Evolutionary conservation across 2,113 vertebrate genomes (phyloP).

Genomic region (Oreochromis tanganicae): DNA sequence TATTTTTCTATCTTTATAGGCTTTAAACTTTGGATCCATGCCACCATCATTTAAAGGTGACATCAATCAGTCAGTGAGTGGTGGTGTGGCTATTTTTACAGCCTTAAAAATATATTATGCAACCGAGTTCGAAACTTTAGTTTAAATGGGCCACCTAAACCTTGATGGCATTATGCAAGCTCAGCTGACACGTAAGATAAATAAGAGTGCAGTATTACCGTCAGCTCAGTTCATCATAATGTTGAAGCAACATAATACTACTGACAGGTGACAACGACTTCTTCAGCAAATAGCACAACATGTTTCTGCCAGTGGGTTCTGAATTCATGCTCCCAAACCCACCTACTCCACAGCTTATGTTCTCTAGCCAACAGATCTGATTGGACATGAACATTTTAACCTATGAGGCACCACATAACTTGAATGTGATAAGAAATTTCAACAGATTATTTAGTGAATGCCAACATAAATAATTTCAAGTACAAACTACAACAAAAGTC

Average conservation of each 20-base stretch:
- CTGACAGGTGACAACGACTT: not conserved
- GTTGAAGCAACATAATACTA: not conserved
- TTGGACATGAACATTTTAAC: not conserved
- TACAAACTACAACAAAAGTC: not conserved
- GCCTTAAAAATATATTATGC: not conserved
- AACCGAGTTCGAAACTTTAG: not conserved
- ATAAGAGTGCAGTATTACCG: not conserved
- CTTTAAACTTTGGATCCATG: not conserved
- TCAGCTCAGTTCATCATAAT: not conserved
- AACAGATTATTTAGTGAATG: not conserved
- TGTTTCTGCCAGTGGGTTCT: not conserved
- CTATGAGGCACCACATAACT: not conserved
- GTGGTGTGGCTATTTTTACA: not conserved
- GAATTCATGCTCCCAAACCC: not conserved
- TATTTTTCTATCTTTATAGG: not conserved
- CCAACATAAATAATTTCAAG: not conserved
- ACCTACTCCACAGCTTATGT: not conserved
- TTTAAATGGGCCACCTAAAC: constrained; percentile 11
- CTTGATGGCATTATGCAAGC: constrained; percentile 39
- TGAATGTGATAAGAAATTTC: not conserved
- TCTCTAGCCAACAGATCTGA: not conserved
- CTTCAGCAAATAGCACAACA: not conserved
- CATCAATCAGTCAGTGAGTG: not conserved
- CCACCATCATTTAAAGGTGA: not conserved
- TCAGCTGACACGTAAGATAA: constrained; percentile 33